A percentile compares a stretch with the other conserved stretches of the same genome.
phyloP scores from a whole-genome alignment of 2,113 vertebrate genomes.

The Equus przewalskii region DNA sequence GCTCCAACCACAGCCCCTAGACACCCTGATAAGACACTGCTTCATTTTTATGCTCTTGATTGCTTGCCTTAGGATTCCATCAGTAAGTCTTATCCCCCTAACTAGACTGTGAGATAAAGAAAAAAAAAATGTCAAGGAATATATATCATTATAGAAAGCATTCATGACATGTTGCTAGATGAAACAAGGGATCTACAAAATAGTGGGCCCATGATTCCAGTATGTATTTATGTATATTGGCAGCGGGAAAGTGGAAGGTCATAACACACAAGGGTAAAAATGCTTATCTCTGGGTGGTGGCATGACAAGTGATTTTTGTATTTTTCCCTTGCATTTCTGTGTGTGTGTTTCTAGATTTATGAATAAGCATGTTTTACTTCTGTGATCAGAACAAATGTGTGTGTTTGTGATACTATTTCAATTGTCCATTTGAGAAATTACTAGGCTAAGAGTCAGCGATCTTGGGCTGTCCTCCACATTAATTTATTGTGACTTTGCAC shows the following conservation, averaged over 20 bases:
- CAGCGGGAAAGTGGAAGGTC: neutral
- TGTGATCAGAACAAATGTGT: neutral
- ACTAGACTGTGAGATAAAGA: neutral
- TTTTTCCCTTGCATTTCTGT: neutral
- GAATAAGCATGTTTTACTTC: neutral
- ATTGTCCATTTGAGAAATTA: neutral
- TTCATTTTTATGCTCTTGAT: neutral
- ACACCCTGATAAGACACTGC: neutral
- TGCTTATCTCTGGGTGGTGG: neutral
- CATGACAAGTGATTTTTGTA: neutral
- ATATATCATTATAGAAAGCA: neutral
- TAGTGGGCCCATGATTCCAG: neutral
- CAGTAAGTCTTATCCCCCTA: neutral
- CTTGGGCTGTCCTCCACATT: neutral
- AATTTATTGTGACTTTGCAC: neutral
- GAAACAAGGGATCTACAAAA: neutral
- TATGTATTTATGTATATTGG: neutral
- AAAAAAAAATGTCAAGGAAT: neutral
- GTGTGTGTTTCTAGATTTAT: slow-evolving; percentile 1
- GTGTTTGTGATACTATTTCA: neutral
- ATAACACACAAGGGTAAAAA: neutral
- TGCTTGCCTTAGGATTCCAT: neutral
- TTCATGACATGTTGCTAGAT: neutral
- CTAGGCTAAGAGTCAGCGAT: neutral
- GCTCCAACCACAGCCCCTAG: neutral